Percentiles rank a stretch among this genome's conserved stretches.
phyloP scores from a whole-genome alignment of 2,797 vertebrate species.

The Basileuterus tristriatus region DNA sequence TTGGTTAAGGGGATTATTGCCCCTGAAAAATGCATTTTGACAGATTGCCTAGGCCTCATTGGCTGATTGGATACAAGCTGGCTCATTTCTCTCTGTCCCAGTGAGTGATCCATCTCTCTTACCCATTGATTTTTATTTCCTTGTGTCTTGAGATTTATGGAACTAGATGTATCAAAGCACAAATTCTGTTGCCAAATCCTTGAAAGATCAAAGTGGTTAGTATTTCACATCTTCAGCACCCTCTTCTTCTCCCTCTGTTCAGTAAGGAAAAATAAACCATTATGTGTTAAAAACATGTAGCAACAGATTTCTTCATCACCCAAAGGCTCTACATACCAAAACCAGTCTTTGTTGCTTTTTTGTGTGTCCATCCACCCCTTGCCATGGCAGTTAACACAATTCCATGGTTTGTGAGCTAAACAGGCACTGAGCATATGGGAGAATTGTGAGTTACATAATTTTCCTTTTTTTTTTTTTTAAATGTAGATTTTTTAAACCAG shows the following conservation, averaged over 20 bases:
- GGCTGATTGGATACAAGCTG: neutral
- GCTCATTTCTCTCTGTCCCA: neutral
- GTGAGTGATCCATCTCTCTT: constrained; percentile 38
- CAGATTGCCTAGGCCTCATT: neutral
- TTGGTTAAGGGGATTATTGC: neutral
- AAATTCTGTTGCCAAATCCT: constrained; percentile 29
- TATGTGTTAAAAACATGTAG: neutral
- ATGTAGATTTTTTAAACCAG: neutral
- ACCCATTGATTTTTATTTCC: constrained; percentile 64
- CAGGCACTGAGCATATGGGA: constrained; percentile 35
- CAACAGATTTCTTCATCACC: neutral
- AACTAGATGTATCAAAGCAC: constrained; percentile 15
- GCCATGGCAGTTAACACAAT: neutral
- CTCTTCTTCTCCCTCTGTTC: neutral
- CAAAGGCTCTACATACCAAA: neutral
- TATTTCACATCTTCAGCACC: constrained; percentile 24
- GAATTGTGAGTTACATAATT: neutral
- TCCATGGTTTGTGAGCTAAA: neutral
- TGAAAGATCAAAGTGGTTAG: constrained; percentile 40
- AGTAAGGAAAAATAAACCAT: neutral
- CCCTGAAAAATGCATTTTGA: constrained; percentile 8
- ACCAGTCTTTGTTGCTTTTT: neutral
- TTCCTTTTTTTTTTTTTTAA: neutral
- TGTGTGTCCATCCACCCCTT: neutral
- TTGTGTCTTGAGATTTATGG: constrained; percentile 58